phyloP scores from a whole-genome alignment of 2,888 invertebrate genomes.

The Morpho helenor region DNA sequence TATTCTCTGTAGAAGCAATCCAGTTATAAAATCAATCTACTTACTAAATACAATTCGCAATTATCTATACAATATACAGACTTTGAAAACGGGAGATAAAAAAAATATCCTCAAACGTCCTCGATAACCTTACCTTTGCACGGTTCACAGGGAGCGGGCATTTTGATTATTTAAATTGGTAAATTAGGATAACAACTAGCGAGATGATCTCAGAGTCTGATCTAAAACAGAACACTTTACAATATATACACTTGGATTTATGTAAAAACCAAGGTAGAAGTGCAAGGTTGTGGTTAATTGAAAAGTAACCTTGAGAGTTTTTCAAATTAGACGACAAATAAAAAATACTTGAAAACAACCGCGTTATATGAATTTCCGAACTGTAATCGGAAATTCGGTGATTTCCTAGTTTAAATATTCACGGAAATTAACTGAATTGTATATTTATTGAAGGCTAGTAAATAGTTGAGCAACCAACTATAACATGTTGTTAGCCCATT shows the following conservation, averaged over 20 bases:
- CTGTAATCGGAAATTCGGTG: not conserved
- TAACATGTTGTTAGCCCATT: no score
- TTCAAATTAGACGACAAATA: constrained; percentile 25
- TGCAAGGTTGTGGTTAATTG: constrained; percentile 36
- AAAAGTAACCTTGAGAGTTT: constrained; percentile 37
- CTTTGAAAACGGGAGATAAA: not conserved
- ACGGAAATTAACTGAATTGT: not conserved
- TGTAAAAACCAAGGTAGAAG: constrained; percentile 41
- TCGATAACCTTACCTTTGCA: constrained; percentile 69
- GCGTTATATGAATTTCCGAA: not conserved
- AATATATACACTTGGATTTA: constrained; percentile 37
- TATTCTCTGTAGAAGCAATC: no score
- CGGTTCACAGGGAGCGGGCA: constrained; percentile 78
- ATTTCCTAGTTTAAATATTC: not conserved
- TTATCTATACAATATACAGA: no score
- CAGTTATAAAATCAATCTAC: no score
- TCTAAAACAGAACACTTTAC: constrained; percentile 18
- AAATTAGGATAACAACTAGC: not conserved
- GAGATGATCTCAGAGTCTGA: constrained; percentile 27
- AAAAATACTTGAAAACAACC: not conserved
- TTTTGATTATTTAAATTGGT: constrained; percentile 35
- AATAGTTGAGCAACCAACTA: no score
- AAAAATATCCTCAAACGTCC: not conserved
- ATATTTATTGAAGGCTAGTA: no score
- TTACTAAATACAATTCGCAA: no score